Base-by-base conservation (phyloP, 2,797 vertebrate genomes). In the Ispidina picta region DNA sequence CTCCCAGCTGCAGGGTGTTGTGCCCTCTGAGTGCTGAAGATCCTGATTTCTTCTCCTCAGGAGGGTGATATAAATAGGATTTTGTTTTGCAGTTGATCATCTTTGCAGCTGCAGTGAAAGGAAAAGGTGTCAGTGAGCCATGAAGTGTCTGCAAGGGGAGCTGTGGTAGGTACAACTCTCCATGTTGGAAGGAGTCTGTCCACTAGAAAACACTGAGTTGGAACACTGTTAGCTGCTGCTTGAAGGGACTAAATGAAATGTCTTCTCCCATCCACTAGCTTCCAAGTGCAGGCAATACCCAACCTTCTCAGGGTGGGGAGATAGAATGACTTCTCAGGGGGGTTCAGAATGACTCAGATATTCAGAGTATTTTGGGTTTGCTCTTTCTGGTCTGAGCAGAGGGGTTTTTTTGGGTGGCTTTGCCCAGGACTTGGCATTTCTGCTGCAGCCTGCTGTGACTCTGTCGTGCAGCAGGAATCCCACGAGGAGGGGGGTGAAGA, bases 71-170 rank as follows among this genome's bases (percentile, higher is more conserved):
- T 60, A 86, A 90, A 79, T 52, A 58, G 20, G 54, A 6, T 76
- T 86, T 91, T 88, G 43, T 72, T 88, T 81, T 88, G 56, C 56
- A 70, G 71, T 46, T 51, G 58, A 33, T 81, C n/a, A 6, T 33
- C 54, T 89, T 69, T 81, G 51, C 41, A 65, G 46, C 63, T 70
- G 76, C 59, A 75, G 19, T 0, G 5, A 37, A 60, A 86, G 31
- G 60, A 78, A 73, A 31, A 70, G 56, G 12, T 69, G 19, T 17
- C 7, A 4, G 31, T 41, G 76, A 73, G 35, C 35, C 19, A 7
- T 7, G 28, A 35, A 56, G 16, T 39, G 6, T 44, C 52, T 69
- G 29, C 18, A 51, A 29, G 52, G 26, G 31, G 77, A 81, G 56
- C 68, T 9, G 2, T 15, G 37, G 51, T 58, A 83, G 74, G 46